Conservation (phyloP, 92 coral and sea anemone genomes). For the Plumapathes pennacea region DNA sequence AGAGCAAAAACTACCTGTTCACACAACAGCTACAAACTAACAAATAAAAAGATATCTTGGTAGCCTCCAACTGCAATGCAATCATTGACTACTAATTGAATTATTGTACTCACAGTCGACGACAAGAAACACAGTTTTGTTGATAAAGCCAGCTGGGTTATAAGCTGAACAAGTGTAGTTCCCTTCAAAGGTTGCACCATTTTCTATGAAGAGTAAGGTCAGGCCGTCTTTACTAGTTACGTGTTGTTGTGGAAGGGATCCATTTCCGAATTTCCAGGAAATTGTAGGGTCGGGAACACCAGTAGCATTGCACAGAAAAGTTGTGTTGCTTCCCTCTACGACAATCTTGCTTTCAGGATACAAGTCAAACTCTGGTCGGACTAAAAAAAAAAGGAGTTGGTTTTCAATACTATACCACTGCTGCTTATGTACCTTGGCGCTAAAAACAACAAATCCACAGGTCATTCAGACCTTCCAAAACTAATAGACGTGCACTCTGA, state of each 20-base stretch:
- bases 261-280: slow-evolving; percentile 10
- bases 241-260: background rate
- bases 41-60: too few relatives aligned
- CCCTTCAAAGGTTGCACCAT: slow-evolving; percentile 22
- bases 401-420: too few relatives aligned
- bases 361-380: slow-evolving; percentile 34
- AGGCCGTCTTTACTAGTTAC: background rate
- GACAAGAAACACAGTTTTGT: slow-evolving; percentile 12
- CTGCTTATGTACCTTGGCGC: too few relatives aligned
- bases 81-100: too few relatives aligned
- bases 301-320: slow-evolving; percentile 38
- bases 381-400: too few relatives aligned
- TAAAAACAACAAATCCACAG: too few relatives aligned
- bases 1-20: too few relatives aligned
- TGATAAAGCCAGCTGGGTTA: slow-evolving; percentile 27
- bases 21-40: too few relatives aligned
- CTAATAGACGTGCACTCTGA: too few relatives aligned
- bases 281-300: slow-evolving; percentile 42
- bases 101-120: slow-evolving; percentile 44
- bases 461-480: too few relatives aligned
- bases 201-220: slow-evolving; percentile 10
- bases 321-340: slow-evolving; percentile 7
- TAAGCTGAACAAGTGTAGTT: slow-evolving; percentile 43
- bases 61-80: too few relatives aligned
- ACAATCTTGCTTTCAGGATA: slow-evolving; percentile 3